A percentile compares a stretch with the other conserved stretches of the same genome.
Evolutionary conservation across 1,140 invertebrate species (phyloP).

Genomic region (Gerris buenoi): DNA sequence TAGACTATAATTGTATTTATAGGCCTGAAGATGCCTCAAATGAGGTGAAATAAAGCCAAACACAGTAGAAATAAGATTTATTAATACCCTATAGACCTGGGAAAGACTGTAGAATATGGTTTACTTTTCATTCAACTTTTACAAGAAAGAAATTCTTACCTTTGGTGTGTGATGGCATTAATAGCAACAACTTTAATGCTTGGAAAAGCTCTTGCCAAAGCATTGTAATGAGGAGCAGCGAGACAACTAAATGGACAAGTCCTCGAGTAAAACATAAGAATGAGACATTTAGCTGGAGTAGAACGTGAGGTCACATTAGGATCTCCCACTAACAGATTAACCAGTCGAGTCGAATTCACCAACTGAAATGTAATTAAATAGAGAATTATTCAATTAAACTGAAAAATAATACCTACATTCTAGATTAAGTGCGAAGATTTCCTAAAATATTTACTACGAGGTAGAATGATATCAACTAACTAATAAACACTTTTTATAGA

Average conservation of each 20-base stretch:
- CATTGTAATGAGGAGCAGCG: conserved; percentile 80
- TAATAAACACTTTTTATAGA: too few species aligned
- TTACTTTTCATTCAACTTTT: too few species aligned
- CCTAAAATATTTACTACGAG: too few species aligned
- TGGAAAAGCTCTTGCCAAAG: conserved; percentile 68
- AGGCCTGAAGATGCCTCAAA: too few species aligned
- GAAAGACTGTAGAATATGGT: too few species aligned
- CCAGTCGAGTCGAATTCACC: conserved; percentile 39
- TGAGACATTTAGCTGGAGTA: conserved; percentile 49
- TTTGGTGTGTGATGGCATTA: conserved; percentile 70
- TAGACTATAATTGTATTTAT: too few species aligned
- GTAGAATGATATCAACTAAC: too few species aligned
- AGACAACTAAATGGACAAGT: conserved; percentile 79
- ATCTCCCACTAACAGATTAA: conserved; percentile 37
- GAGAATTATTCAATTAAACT: too few species aligned
- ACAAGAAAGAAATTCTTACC: too few species aligned
- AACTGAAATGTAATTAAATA: conserved; percentile 29
- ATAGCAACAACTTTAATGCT: conserved; percentile 75
- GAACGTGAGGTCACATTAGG: conserved; percentile 34
- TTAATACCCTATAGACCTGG: too few species aligned
- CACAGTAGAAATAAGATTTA: too few species aligned
- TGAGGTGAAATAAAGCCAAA: too few species aligned
- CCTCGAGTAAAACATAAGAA: conserved; percentile 77
- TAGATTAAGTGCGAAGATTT: neutral
- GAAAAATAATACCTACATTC: neutral